Percentiles rank a stretch among this genome's conserved stretches.
Evolutionary conservation across 2,888 invertebrate genomes (phyloP).

Genomic region (Xylocampa areola): DNA sequence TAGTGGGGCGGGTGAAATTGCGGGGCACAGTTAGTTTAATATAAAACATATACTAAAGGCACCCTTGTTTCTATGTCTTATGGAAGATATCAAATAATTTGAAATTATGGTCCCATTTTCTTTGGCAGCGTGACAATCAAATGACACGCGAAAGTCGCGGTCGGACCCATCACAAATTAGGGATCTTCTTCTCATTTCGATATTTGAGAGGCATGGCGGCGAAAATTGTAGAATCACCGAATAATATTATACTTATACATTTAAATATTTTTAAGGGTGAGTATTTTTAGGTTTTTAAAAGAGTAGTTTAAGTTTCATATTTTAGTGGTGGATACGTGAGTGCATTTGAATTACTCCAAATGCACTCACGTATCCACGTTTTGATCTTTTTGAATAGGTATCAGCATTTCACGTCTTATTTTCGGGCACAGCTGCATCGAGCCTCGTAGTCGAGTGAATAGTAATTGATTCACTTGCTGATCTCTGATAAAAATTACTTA

Average conservation of each 20-base stretch:
- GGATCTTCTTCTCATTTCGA: slow-evolving; percentile 32
- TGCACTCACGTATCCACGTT: too few relatives aligned
- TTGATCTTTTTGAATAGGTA: too few relatives aligned
- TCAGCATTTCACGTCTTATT: too few relatives aligned
- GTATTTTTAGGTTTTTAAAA: slow-evolving; percentile 16
- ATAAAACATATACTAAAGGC: too few relatives aligned
- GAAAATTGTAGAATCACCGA: slow-evolving; percentile 5
- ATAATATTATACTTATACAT: slow-evolving; percentile 14
- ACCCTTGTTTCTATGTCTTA: too few relatives aligned
- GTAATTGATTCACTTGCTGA: too few relatives aligned
- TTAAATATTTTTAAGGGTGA: slow-evolving; percentile 25
- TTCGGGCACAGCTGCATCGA: too few relatives aligned
- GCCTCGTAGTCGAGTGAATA: too few relatives aligned
- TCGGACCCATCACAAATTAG: slow-evolving; percentile 31
- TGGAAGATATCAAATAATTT: slow-evolving; percentile 8
- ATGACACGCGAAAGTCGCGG: slow-evolving; percentile 26
- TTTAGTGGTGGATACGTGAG: slow-evolving; percentile 2
- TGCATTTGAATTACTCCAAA: too few relatives aligned
- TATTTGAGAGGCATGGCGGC: slow-evolving; percentile 19
- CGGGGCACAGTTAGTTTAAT: too few relatives aligned
- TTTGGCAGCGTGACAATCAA: slow-evolving; percentile 17
- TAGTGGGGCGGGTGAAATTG: too few relatives aligned
- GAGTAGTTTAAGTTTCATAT: slow-evolving; percentile 8
- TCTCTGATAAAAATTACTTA: too few relatives aligned
- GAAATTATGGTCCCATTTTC: slow-evolving; percentile 33